Percentiles rank a stretch among this genome's conserved stretches.
phyloP scores from a whole-genome alignment of 1,140 invertebrate genomes.

The Macrotrachela quadricornifera region DNA sequence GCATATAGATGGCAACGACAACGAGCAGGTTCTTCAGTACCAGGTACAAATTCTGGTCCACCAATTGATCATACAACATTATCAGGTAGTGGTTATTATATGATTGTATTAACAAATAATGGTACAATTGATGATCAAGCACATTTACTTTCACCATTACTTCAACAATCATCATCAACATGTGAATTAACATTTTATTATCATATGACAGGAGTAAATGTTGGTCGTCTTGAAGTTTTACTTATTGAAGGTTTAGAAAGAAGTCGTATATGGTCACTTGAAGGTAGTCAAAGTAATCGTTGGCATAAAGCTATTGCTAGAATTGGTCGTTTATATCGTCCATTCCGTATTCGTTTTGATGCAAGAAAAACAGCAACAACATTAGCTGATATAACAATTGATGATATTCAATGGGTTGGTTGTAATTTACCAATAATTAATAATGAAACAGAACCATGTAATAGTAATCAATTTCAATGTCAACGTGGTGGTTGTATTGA shows the following conservation, averaged over 20 bases:
- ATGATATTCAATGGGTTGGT: slow-evolving; percentile 20
- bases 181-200: slow-evolving; percentile 12
- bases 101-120: slow-evolving; percentile 7
- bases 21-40: background rate
- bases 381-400: slow-evolving; percentile 22
- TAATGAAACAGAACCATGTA: slow-evolving; percentile 7
- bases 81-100: slow-evolving; percentile 10
- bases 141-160: slow-evolving; percentile 5
- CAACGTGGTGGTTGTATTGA: slow-evolving; percentile 7
- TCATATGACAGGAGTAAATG: slow-evolving; percentile 13
- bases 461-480: slow-evolving; percentile 16
- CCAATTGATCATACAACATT: slow-evolving; percentile 13
- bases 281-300: slow-evolving; percentile 17
- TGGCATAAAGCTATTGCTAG: slow-evolving; percentile 17
- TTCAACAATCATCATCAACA: slow-evolving; percentile 5
- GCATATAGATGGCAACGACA: slow-evolving; percentile 7
- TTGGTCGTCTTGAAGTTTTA: slow-evolving; percentile 15
- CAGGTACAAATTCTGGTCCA: slow-evolving; percentile 1
- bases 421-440: slow-evolving; percentile 11
- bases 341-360: slow-evolving; percentile 3
- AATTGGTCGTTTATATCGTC: slow-evolving; percentile 10
- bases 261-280: slow-evolving; percentile 10
- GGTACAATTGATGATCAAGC: background rate
- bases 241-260: slow-evolving; percentile 8
- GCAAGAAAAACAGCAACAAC: background rate